Base-by-base conservation (phyloP, 2,113 vertebrate species). In the Neodontobutis hainanensis region DNA sequence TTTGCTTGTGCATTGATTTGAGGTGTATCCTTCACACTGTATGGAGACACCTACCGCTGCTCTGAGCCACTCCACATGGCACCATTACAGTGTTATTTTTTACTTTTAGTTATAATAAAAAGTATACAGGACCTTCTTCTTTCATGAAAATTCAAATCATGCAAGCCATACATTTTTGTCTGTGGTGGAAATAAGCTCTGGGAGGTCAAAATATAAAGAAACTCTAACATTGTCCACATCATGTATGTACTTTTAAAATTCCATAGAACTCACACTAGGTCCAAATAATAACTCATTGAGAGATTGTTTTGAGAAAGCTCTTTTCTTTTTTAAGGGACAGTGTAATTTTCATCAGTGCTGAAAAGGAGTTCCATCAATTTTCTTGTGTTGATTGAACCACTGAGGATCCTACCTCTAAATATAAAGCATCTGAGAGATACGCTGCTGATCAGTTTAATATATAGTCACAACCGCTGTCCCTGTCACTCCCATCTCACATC, bases 1-100 rank as follows among this genome's bases (percentile, higher is more conserved):
- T 5, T 36, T 6, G 51, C 36, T 32, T 12, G 32, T 35, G 53
- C 5, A n/a, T 62, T 14, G 36, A 50, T 47, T 46, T 52, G 50
- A 66, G n/a, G 36, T 79, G 19, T 3, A 10, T n/a, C 34, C 8
- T 46, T 11, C 49, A 11, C 66, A n/a, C 15, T 74, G 5, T 46
- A 46, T 11, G 12, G 32, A 68, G 62, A 69, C 32, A 46, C 5
- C 40, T 11, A 45, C 8, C 15, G 48, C 38, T 58, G 9, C 15
- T 51, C 38, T 58, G n/a, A 42, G 5, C 27, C 40, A 11, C 5
- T 32, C 11, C 60, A 5, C 9, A 14, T 3, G 5, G 46, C 43
- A 60, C 34, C 36, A 5, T 3, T 12, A 35, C 2, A 15, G 5
- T 11, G 57, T 61, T n/a, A n/a, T n/a, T n/a, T n/a, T n/a, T n/a